A percentile compares a stretch with the other conserved stretches of the same genome.
Conservation (phyloP, 1,140 invertebrate species). For the Liolophura sinensis region DNA sequence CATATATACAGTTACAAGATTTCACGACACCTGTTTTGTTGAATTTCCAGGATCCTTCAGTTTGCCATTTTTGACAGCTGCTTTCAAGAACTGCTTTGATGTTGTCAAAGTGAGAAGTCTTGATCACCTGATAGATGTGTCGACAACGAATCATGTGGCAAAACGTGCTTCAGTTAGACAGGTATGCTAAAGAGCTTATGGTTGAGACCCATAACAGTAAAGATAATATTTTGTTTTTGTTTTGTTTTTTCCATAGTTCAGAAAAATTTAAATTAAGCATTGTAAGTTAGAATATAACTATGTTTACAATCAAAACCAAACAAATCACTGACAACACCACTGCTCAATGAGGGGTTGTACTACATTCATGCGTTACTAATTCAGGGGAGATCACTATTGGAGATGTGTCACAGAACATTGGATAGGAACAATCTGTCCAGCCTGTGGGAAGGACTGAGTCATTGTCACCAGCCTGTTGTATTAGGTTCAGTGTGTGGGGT, state of each 20-base stretch:
- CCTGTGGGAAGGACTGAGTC: conserved; percentile 3
- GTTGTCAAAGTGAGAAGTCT: conserved; percentile 11
- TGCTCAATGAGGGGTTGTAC: no score
- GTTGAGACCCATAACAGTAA: neutral
- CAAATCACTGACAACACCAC: no score
- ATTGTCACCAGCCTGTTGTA: conserved; percentile 22
- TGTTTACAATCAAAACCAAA: no score
- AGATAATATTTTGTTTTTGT: no score
- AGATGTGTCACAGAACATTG: conserved; percentile 15
- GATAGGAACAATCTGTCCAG: conserved; percentile 4
- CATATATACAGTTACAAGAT: no score
- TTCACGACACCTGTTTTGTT: neutral
- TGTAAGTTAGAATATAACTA: no score
- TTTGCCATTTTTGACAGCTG: conserved; percentile 27
- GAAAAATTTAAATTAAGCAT: no score
- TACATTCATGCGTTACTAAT: neutral
- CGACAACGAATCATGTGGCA: conserved; percentile 26
- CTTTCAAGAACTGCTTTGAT: conserved; percentile 13
- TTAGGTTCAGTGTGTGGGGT: conserved; percentile 20
- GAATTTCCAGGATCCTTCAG: conserved; percentile 22
- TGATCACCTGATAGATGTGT: conserved; percentile 17
- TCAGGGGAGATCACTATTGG: conserved; percentile 21
- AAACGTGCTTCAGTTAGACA: conserved; percentile 25
- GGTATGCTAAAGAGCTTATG: conserved; percentile 10
- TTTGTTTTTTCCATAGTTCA: no score